Percentiles rank a stretch among this genome's conserved stretches.
These are phyloP conservation scores for Varanus salvator DNA, from an alignment of 2,113 vertebrate genomes.

Conservation along the genomic window DNA sequence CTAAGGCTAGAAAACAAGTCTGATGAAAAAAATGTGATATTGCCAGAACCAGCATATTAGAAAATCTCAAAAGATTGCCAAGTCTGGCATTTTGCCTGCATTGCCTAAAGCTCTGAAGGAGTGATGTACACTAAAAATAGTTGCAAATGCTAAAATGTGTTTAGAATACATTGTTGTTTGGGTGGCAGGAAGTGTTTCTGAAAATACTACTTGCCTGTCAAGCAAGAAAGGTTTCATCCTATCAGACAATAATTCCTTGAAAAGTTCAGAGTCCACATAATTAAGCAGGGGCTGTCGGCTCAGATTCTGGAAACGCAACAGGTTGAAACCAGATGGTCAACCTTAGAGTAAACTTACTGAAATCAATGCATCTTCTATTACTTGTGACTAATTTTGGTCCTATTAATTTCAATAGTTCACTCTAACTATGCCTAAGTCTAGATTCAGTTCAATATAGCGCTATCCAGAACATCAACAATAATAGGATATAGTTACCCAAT, in stretches of 20 bases:
- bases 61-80: constrained; percentile 69
- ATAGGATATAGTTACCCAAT: background rate
- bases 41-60: constrained; percentile 69
- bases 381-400: no score
- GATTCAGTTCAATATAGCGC: background rate
- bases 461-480: background rate
- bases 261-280: background rate
- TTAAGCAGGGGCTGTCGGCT: background rate
- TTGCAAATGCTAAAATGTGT: constrained; percentile 62
- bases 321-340: no score
- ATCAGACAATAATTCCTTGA: constrained; percentile 34
- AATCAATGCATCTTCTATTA: no score
- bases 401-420: no score
- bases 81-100: constrained; percentile 68
- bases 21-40: constrained; percentile 53
- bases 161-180: constrained; percentile 24
- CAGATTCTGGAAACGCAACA: background rate
- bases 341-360: no score
- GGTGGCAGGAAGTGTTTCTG: background rate
- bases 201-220: constrained; percentile 40
- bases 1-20: constrained; percentile 65
- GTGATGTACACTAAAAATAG: constrained; percentile 69
- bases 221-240: background rate
- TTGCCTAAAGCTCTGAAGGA: constrained; percentile 63
- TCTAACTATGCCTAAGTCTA: background rate